phyloP scores from a whole-genome alignment of 2,797 vertebrate genomes.

The Chelmon rostratus region DNA sequence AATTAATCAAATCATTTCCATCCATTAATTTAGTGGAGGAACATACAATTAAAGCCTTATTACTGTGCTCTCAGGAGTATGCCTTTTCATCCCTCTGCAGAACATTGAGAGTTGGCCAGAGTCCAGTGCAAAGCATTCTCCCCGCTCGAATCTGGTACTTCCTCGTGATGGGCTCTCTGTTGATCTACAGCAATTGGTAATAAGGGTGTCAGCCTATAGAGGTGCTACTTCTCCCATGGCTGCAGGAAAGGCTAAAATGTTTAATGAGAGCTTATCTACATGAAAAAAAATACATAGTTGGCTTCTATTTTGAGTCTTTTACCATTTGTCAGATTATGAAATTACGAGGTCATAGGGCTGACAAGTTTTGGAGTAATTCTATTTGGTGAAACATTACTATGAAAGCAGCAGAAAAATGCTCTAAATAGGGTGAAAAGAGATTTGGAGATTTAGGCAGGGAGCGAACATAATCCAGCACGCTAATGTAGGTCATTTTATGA shows the following conservation, averaged over 20 bases:
- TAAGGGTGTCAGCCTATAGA: constrained; percentile 8
- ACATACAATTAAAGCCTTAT: constrained; percentile 90
- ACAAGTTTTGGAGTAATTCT: constrained; percentile 61
- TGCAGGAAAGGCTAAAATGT: constrained; percentile 4
- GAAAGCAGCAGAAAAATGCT: constrained; percentile 61
- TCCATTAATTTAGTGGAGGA: constrained; percentile 90
- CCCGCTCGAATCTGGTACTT: constrained; percentile 66
- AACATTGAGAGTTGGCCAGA: constrained; percentile 88
- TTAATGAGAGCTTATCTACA: constrained; percentile 31
- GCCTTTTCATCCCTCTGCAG: constrained; percentile 88
- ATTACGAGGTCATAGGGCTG: constrained; percentile 45
- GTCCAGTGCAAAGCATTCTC: constrained; percentile 83
- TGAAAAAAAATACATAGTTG: constrained; percentile 13
- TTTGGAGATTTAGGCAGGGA: constrained; percentile 72
- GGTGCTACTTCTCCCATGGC: constrained; percentile 24
- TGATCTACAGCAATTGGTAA: constrained; percentile 54
- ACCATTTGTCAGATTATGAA: constrained; percentile 48
- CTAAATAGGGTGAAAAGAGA: constrained; percentile 75
- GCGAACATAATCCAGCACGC: constrained; percentile 71
- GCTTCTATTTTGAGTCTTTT: constrained; percentile 32
- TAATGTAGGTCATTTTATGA: constrained; percentile 74
- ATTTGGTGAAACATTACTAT: constrained; percentile 53
- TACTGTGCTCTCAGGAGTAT: constrained; percentile 86
- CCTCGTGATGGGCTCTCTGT: constrained; percentile 51
- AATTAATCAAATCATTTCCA: constrained; percentile 89